Conservation (phyloP, 1,140 invertebrate genomes). For the Odontomachus brunneus region DNA sequence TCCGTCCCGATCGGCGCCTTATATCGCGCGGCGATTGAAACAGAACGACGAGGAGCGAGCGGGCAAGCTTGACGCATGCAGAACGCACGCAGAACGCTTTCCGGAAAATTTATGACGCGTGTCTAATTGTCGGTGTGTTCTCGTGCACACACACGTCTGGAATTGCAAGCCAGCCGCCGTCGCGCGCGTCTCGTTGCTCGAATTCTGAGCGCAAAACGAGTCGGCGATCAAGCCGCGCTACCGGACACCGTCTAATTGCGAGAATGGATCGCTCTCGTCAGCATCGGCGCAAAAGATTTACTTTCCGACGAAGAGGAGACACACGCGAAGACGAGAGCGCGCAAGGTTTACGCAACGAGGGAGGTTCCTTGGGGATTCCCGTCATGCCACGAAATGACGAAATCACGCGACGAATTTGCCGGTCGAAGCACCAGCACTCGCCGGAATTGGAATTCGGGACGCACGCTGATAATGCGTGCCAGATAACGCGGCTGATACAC, state of each 20-base stretch:
- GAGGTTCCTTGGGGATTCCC: neutral
- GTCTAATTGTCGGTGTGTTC: constrained; percentile 46
- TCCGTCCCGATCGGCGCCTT: constrained; percentile 26
- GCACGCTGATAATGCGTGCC: constrained; percentile 25
- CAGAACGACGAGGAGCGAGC: constrained; percentile 31
- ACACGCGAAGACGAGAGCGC: no score
- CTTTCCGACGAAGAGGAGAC: no score
- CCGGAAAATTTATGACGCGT: constrained; percentile 45
- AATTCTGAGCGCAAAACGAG: constrained; percentile 15
- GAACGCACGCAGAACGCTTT: constrained; percentile 47
- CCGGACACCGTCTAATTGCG: neutral
- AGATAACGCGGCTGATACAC: constrained; percentile 21
- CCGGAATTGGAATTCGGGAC: constrained; percentile 26
- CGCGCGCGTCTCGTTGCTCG: constrained; percentile 9
- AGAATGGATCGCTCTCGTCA: neutral
- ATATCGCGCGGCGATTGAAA: constrained; percentile 18
- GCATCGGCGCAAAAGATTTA: neutral
- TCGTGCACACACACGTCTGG: neutral
- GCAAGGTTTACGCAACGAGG: neutral
- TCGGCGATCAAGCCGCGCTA: neutral
- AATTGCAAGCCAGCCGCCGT: neutral
- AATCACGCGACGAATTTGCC: neutral
- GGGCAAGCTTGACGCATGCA: constrained; percentile 24
- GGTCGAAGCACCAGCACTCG: no score
- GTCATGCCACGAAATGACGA: neutral